Evolutionary conservation across 2,113 vertebrate species (phyloP), one percentile per base, ranked within the genome.

Genomic region (Collichthys lucidus): DNA sequence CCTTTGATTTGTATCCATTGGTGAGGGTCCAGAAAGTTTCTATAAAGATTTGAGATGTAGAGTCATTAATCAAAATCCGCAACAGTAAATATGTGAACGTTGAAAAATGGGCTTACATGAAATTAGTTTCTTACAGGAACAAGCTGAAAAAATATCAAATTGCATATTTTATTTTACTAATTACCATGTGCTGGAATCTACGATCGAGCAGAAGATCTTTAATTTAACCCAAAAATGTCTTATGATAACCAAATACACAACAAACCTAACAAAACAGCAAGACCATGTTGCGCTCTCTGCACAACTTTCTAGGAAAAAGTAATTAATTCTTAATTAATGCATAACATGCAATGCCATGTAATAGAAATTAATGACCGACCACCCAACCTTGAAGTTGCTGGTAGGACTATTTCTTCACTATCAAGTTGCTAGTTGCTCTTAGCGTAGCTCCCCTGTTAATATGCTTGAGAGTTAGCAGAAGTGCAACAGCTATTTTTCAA

Each of bases 401-500:
- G 74, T 86, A 88, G 75, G 82, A 84, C 78, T 74, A 77, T 80
- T 83, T 86, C 76, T 76, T 83, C 80, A 75, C 72, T 61, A 19
- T 11, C 26, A 67, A 83, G 83, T 84, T 87, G 76, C 78, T 83
- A 65, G 74, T 81, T 68, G 65, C 46, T 91, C 59, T 88, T 77
- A 16, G 67, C 24, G 49, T 68, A 63, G 60, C 80, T 40, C 74
- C 53, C 63, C 67, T 77, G 78, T 88, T 91, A 90, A 90, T 88
- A 90, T 91, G 84, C 91, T 55, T 0, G 59, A 74, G 82, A 77
- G 85, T 93, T 87, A 85, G 76, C 78, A 70, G 74, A 80, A 74
- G 59, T 0, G 19, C 62, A 81, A 86, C 55, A 85, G 89, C 87
- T 86, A 93, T 92, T 93, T 91, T 90, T 92, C 91, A 92, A 55